Percentiles rank a stretch among this genome's conserved stretches.
Conservation (phyloP, 2,888 invertebrate genomes). For the Volucella inanis region DNA sequence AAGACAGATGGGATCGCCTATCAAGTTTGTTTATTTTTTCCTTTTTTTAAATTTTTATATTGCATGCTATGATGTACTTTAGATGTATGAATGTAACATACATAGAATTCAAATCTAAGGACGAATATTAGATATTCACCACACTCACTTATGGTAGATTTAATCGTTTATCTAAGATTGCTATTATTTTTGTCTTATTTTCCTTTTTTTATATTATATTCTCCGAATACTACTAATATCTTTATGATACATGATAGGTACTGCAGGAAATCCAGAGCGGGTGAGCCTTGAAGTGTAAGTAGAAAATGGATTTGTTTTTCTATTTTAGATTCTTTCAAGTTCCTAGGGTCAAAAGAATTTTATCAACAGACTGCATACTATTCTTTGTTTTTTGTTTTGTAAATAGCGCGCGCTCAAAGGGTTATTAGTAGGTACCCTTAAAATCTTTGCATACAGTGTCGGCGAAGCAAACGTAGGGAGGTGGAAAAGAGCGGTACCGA, state of each 20-base stretch:
- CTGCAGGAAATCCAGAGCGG: not conserved
- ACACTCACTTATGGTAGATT: slow-evolving; percentile 49
- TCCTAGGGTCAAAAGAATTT: no score
- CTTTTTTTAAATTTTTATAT: slow-evolving; percentile 8
- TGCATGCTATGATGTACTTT: slow-evolving; percentile 40
- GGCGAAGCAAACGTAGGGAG: no score
- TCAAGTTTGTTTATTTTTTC: not conserved
- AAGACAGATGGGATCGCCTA: not conserved
- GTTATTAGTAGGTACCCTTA: no score
- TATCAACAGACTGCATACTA: no score
- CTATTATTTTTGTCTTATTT: slow-evolving; percentile 1
- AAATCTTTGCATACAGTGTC: no score
- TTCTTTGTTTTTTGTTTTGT: no score
- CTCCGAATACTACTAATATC: not conserved
- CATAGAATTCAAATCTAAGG: slow-evolving; percentile 60
- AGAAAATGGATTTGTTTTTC: not conserved
- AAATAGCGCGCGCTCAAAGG: no score
- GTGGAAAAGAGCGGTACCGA: no score
- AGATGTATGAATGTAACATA: no score
- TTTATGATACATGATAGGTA: not conserved
- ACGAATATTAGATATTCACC: slow-evolving; percentile 50
- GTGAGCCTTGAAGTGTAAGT: slow-evolving; percentile 10
- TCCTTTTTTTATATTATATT: not conserved
- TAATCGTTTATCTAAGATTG: slow-evolving; percentile 25
- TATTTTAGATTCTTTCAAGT: no score